Evolutionary conservation across 2,113 vertebrate species (phyloP).

Genomic region (human (Homo sapiens)): GRCh38 chr1:200105501-200106000

Average conservation of each 20-base stretch:
- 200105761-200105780: no score
- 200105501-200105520: neutral
- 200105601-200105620: neutral
- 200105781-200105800: no score
- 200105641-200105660: neutral
- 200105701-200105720: no score
- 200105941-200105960: neutral
- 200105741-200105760: no score
- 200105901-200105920: conserved; percentile 36
- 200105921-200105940: conserved; percentile 36
- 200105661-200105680: neutral
- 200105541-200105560: neutral
- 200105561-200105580: neutral
- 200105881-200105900: neutral
- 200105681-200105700: no score
- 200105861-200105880: neutral
- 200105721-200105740: no score
- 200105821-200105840: no score
- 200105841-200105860: no score
- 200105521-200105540: fast-evolving
- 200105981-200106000: conserved; percentile 50
- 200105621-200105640: conserved; percentile 60
- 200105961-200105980: conserved; percentile 19
- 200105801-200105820: no score
- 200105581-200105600: neutral